A percentile compares a stretch with the other conserved stretches of the same genome.
Conservation (phyloP, 2,888 invertebrate species). For the Galeopsomyia nigrocyanea region DNA sequence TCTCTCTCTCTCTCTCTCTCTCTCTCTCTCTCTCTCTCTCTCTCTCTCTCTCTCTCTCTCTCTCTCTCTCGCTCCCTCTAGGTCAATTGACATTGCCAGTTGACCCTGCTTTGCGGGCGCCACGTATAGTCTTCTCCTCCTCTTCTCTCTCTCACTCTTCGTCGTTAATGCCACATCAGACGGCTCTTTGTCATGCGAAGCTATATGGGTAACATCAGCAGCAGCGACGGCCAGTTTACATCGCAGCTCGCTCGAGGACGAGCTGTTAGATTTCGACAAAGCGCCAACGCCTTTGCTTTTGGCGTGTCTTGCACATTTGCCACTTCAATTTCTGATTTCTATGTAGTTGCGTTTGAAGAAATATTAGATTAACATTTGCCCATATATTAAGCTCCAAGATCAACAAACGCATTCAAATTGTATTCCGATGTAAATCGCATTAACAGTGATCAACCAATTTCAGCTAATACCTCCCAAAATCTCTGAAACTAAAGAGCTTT, state of each 20-base stretch:
- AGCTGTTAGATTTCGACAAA: neutral
- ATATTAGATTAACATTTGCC: too few relatives aligned
- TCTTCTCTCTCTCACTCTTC: neutral
- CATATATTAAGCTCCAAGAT: too few relatives aligned
- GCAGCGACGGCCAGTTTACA: constrained; percentile 21
- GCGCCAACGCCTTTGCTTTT: too few relatives aligned
- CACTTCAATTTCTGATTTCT: too few relatives aligned
- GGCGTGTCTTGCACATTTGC: too few relatives aligned
- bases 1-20: constrained; percentile 9
- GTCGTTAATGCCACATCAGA: neutral
- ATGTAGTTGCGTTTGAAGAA: too few relatives aligned
- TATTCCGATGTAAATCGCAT: too few relatives aligned
- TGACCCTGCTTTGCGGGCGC: constrained; percentile 63
- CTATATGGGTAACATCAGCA: constrained; percentile 2
- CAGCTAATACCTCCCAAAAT: neutral
- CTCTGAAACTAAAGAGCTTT: neutral
- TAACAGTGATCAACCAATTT: neutral
- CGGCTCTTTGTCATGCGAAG: constrained; percentile 10
- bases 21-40: neutral
- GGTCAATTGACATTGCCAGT: constrained; percentile 67
- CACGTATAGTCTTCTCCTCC: constrained; percentile 28
- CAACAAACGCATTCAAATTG: too few relatives aligned
- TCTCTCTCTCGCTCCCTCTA: constrained; percentile 47
- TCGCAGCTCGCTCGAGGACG: too few relatives aligned
- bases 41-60: constrained; percentile 30